A percentile compares a stretch with the other conserved stretches of the same genome.
phyloP scores from a whole-genome alignment of 2,797 vertebrate genomes.

The Mus minutoides region DNA sequence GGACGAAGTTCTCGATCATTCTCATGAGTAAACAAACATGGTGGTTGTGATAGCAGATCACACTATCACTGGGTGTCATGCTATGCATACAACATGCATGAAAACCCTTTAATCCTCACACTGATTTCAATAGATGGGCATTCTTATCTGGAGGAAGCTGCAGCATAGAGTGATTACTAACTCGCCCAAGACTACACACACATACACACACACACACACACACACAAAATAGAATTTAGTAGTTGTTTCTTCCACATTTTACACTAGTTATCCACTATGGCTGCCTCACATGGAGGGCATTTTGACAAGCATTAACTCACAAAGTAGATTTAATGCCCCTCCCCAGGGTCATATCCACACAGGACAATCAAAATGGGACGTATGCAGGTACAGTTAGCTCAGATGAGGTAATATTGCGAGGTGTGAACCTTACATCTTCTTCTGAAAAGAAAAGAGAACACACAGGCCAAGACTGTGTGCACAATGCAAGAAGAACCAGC shows the following conservation, averaged over 20 bases:
- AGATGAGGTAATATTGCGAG: background rate
- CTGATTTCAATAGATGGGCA: background rate
- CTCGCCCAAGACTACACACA: background rate
- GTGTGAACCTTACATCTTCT: background rate
- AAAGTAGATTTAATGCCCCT: background rate
- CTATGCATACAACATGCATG: fast-evolving
- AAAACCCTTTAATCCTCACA: background rate
- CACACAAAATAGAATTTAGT: background rate
- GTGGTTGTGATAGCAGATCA: fast-evolving
- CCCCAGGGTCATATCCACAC: background rate
- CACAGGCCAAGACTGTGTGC: background rate
- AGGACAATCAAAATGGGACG: background rate
- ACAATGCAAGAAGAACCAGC: background rate
- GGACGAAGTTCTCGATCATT: background rate
- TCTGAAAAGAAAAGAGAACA: background rate
- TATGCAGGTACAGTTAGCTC: background rate
- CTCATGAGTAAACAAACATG: background rate
- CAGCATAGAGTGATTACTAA: background rate
- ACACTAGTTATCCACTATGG: fast-evolving
- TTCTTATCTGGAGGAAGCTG: background rate
- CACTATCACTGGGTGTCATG: background rate
- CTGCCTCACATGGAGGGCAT: background rate
- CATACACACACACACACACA: background rate
- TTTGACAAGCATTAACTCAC: background rate
- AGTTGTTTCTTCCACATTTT: background rate